phyloP scores from a whole-genome alignment of 1,140 invertebrate genomes.

The Caenorhabditis tropicalis region DNA sequence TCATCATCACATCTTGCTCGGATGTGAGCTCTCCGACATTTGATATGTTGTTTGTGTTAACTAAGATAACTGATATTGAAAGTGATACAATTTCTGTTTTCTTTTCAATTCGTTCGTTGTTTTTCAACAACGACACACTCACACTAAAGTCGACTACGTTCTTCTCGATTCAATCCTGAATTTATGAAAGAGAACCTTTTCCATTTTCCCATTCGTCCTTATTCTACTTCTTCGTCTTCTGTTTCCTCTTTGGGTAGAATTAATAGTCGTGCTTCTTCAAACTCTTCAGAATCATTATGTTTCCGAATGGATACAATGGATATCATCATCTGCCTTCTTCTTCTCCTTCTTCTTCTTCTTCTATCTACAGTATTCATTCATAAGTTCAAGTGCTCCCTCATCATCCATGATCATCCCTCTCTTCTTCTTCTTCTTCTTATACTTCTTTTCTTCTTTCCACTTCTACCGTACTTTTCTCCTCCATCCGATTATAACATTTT shows the following conservation, averaged over 20 bases:
- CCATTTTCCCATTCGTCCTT: neutral
- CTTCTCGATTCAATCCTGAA: no score
- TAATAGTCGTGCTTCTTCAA: neutral
- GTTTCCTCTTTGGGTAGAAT: neutral
- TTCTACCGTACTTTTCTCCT: neutral
- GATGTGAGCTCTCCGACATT: neutral
- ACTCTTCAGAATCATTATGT: conserved; percentile 40
- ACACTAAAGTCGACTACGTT: no score
- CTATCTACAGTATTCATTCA: neutral
- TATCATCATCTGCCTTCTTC: neutral
- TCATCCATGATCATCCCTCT: conserved; percentile 25
- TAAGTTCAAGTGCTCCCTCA: conserved; percentile 18
- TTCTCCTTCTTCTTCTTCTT: no score
- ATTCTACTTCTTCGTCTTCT: neutral
- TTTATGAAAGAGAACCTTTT: neutral
- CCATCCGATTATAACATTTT: conserved; percentile 29
- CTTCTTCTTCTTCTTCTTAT: neutral
- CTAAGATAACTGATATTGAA: conserved; percentile 43
- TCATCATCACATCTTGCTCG: neutral
- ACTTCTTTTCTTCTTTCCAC: neutral
- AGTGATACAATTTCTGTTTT: conserved; percentile 27
- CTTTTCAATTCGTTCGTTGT: conserved; percentile 4
- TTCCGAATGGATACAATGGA: neutral
- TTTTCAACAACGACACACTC: neutral
- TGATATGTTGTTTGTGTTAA: conserved; percentile 44